phyloP scores from a whole-genome alignment of 2,797 vertebrate genomes.

The Enteromius argenteus region DNA sequence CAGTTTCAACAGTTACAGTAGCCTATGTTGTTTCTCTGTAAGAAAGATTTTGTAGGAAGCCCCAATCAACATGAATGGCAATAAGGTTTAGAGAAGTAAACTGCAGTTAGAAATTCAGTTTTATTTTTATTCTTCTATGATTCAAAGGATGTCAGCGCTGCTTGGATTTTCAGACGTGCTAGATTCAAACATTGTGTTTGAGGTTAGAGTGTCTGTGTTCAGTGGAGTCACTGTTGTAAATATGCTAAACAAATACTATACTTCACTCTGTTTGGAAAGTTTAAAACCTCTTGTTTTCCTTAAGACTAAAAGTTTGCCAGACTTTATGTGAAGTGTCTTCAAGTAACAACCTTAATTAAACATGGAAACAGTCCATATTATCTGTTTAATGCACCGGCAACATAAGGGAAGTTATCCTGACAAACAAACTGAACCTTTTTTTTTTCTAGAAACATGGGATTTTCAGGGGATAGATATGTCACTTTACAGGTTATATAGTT shows the following conservation, averaged over 20 bases:
- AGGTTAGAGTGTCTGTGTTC: slow-evolving; percentile 11
- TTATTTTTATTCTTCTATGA: neutral
- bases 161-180: neutral
- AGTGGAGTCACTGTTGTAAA: slow-evolving; percentile 14
- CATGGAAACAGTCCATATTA: slow-evolving; percentile 39
- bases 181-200: neutral
- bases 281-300: slow-evolving; percentile 1
- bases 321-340: neutral
- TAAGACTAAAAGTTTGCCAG: slow-evolving; percentile 40
- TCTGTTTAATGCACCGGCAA: neutral
- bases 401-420: slow-evolving; percentile 5
- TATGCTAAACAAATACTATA: too few relatives aligned
- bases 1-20: too few relatives aligned
- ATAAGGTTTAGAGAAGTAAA: too few relatives aligned
- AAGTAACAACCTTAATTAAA: slow-evolving; percentile 30
- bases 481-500: neutral
- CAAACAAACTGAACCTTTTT: neutral
- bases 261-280: slow-evolving; percentile 10
- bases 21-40: too few relatives aligned
- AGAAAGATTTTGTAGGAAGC: too few relatives aligned
- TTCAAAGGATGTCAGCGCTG: neutral
- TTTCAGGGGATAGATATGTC: neutral
- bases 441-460: neutral
- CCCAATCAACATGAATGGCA: too few relatives aligned
- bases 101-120: too few relatives aligned